Evolutionary conservation across 2,888 invertebrate genomes (phyloP).

Genomic region (Tortricodes alternella): DNA sequence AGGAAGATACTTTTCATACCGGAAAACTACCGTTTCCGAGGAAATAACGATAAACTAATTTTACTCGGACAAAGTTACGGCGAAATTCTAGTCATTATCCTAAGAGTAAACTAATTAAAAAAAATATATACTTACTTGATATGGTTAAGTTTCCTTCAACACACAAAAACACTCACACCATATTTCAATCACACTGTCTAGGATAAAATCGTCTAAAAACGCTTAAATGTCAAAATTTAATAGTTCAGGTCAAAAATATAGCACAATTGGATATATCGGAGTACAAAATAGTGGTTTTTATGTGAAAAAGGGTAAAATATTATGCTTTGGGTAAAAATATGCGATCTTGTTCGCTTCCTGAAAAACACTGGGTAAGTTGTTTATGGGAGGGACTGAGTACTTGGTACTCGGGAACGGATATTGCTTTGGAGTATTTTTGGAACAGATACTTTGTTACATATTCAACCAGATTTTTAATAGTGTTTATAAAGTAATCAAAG

Average conservation of each 20-base stretch:
- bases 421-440: neutral
- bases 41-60: too few species aligned
- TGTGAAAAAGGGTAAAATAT: conserved; percentile 43
- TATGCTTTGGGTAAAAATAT: conserved; percentile 44
- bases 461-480: neutral
- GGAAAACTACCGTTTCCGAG: too few species aligned
- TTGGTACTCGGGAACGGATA: conserved; percentile 10
- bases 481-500: neutral
- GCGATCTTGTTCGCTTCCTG: conserved; percentile 40
- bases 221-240: conserved; percentile 36
- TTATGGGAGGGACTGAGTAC: conserved; percentile 35
- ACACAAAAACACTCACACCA: neutral
- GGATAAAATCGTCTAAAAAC: conserved; percentile 19
- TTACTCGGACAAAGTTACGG: too few species aligned
- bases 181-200: conserved; percentile 17
- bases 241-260: conserved; percentile 46
- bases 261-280: conserved; percentile 42
- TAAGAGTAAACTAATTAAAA: too few species aligned
- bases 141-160: neutral
- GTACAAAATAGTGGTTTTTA: conserved; percentile 46
- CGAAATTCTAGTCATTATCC: too few species aligned
- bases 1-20: too few species aligned
- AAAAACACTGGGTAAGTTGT: conserved; percentile 43
- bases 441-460: neutral
- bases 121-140: too few species aligned